These are phyloP conservation scores for Hippocampus abdominalis DNA, from an alignment of 2,113 vertebrate species.

Conservation along the genomic window DNA sequence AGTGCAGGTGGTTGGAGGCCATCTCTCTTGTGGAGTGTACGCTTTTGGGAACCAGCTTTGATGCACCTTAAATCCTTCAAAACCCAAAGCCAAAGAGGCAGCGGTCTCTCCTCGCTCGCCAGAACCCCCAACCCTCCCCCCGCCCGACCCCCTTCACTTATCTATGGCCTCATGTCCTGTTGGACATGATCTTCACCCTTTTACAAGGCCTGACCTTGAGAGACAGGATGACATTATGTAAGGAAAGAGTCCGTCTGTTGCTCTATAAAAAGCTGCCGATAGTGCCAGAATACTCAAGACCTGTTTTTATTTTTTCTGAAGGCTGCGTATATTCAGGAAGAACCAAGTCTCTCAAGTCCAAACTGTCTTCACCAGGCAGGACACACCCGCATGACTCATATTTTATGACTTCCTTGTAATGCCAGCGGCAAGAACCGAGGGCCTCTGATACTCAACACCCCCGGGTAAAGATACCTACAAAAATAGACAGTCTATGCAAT, in stretches of 20 bases:
- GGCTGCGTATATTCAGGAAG: neutral
- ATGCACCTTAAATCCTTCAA: neutral
- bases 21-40: neutral
- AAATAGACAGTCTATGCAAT: too few relatives aligned
- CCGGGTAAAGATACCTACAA: too few relatives aligned
- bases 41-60: neutral
- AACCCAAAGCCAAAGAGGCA: neutral
- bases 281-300: slow-evolving; percentile 9
- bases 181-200: neutral
- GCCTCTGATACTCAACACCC: neutral
- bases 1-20: neutral
- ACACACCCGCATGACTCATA: neutral
- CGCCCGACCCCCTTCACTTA: neutral
- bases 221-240: slow-evolving; percentile 17
- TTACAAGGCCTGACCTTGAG: slow-evolving; percentile 13
- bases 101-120: neutral
- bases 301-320: slow-evolving; percentile 22
- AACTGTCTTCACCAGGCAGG: neutral
- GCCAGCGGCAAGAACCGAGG: neutral
- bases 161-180: neutral
- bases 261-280: neutral
- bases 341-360: slow-evolving; percentile 1
- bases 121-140: too few relatives aligned
- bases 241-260: slow-evolving; percentile 10
- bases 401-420: neutral